A percentile compares a stretch with the other conserved stretches of the same genome.
Conservation (phyloP, 1,140 invertebrate species). For the Saccostrea echinata region DNA sequence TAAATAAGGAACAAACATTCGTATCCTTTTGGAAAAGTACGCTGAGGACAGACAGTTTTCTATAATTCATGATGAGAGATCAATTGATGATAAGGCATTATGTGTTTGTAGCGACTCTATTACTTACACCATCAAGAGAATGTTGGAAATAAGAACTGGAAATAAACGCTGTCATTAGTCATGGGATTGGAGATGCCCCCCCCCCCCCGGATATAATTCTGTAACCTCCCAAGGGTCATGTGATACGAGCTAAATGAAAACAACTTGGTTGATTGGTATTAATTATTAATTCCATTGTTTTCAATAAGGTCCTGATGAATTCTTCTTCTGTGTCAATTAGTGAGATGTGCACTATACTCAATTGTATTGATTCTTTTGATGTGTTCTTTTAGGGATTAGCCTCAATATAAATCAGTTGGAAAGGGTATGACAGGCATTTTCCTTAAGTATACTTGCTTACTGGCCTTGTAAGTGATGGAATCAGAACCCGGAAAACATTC, state of each 20-base stretch:
- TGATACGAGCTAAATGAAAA: conserved; percentile 26
- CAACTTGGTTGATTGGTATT: conserved; percentile 21
- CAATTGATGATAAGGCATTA: background rate
- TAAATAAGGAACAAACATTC: too few relatives aligned
- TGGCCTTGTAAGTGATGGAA: too few relatives aligned
- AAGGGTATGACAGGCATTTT: background rate
- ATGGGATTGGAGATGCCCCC: background rate
- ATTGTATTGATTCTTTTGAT: background rate
- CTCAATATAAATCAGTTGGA: background rate
- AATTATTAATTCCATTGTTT: conserved; percentile 2
- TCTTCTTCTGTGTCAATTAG: conserved; percentile 16
- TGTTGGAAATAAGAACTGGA: background rate
- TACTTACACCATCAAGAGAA: background rate
- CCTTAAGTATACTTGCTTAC: background rate
- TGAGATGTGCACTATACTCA: background rate
- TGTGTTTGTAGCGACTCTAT: background rate
- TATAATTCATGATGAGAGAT: background rate
- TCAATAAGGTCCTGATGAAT: background rate
- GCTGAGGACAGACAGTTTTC: too few relatives aligned
- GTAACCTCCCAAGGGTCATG: conserved; percentile 1
- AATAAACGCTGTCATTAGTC: conserved; percentile 3
- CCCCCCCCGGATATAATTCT: conserved; percentile 17
- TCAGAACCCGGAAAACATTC: too few relatives aligned
- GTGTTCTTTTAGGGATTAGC: background rate
- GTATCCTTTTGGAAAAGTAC: too few relatives aligned